These are phyloP conservation scores for Molothrus ater DNA, from an alignment of 2,797 vertebrate species.

Conservation along the genomic window DNA sequence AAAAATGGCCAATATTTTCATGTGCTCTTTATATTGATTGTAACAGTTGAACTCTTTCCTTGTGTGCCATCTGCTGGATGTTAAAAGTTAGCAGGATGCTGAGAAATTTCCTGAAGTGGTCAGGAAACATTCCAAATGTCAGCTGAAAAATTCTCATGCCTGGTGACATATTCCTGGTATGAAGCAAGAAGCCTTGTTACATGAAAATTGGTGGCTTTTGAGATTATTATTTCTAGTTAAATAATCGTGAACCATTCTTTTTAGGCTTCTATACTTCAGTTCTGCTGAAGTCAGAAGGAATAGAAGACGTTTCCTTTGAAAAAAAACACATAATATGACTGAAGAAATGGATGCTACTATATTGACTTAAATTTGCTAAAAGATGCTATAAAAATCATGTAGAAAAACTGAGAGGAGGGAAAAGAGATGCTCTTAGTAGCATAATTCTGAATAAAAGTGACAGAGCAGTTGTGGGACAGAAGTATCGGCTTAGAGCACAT, in stretches of 20 bases:
- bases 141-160: not conserved
- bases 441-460: not conserved
- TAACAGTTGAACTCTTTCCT: not conserved
- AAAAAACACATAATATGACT: not conserved
- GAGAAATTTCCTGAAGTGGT: not conserved
- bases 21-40: not conserved
- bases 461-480: not conserved
- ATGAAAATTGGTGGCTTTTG: not conserved
- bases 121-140: not conserved
- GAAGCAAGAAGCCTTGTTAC: not conserved
- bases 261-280: not conserved
- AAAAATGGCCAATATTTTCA: not conserved
- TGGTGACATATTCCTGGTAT: not conserved
- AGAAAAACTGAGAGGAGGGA: not conserved
- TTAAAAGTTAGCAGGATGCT: not conserved
- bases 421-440: not conserved
- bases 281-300: not conserved
- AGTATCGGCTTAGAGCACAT: not conserved
- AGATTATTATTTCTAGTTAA: not conserved
- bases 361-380: not conserved
- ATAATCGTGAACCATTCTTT: not conserved
- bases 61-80: conserved; percentile 59
- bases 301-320: not conserved
- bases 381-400: not conserved
- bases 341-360: not conserved